These are phyloP conservation scores for Pygmarrhopalites habei DNA, from an alignment of 1,140 invertebrate genomes.

Conservation along the genomic window DNA sequence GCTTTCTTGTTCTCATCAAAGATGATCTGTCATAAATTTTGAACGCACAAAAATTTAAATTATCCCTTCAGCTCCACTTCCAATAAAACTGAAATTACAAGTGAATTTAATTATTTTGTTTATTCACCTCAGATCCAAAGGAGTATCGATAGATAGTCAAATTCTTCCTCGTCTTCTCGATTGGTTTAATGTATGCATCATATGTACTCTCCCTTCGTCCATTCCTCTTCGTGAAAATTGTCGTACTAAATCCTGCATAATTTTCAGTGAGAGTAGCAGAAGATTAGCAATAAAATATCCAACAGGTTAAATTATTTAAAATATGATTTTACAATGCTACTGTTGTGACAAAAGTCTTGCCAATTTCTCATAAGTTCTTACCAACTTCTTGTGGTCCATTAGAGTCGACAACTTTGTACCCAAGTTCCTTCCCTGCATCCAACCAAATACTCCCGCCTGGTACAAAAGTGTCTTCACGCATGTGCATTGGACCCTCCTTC, in stretches of 20 bases:
- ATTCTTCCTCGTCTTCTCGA: background rate
- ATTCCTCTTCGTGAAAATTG: background rate
- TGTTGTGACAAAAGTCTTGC: background rate
- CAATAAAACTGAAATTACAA: no score
- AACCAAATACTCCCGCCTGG: background rate
- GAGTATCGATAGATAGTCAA: background rate
- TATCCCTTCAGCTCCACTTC: no score
- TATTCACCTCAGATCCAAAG: no score
- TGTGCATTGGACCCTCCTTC: background rate
- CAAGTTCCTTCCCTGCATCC: slow-evolving; percentile 10
- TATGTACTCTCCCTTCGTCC: background rate
- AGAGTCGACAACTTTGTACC: background rate
- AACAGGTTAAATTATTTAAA: no score
- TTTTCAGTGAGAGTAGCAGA: no score
- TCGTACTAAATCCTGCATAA: no score
- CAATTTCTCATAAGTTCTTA: background rate
- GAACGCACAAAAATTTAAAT: no score
- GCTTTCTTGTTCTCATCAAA: slow-evolving; percentile 8
- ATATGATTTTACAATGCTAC: no score
- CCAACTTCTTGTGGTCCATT: background rate
- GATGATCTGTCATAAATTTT: background rate
- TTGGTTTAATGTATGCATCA: background rate
- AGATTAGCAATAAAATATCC: no score
- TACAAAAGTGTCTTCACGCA: background rate
- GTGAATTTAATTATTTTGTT: no score